Evolutionary conservation across 1,140 invertebrate genomes (phyloP), one percentile per base, ranked within the genome.

Genomic region (Bathynomus jamesi): DNA sequence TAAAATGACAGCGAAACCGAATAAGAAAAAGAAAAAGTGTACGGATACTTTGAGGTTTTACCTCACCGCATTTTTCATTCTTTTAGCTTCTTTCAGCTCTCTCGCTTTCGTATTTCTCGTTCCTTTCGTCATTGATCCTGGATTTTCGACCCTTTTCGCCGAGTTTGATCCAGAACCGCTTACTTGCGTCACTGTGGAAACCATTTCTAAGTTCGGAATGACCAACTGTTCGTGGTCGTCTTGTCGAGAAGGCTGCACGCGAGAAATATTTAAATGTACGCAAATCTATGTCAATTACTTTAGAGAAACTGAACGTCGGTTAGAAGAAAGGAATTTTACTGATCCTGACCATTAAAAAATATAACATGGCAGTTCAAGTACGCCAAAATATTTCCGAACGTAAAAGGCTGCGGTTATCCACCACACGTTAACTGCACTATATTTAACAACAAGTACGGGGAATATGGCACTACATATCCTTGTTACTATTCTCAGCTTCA

Each of bases 91-190:
- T 77, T 83, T 93, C 60, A 90, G 91, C 28, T 90, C 93, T 27
- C 94, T 95, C 80, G 91, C 89, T 77, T 94, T 95, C 81, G 86
- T 95, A 61, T 95, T 95, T 81, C 85, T 94, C 61, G 93, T 95
- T 78, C 92, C 92, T 2, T 94, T 95, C 78, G 90, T 94, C 61
- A 91, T 95, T 46, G 92, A 94, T 81, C 92, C 92, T 60, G 91
- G 91, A 21, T 92, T 94, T 76, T 89, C 91, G 46, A 93, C 91
- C 60, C 89, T 95, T 64, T 84, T 94, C 73, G 90, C 92, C 0
- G 90, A 94, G 78, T 94, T 91, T 78, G 90, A 92, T 77, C 87
- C 89, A 0, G 87, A 89, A 80, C 87, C 92, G 10, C 91, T 92
- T 1, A 91, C 91, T 13, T 95, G 92, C 79, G 85, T 90, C n/a